These are phyloP conservation scores for Ispidina lecontei DNA, from an alignment of 2,797 vertebrate species.

Conservation along the genomic window DNA sequence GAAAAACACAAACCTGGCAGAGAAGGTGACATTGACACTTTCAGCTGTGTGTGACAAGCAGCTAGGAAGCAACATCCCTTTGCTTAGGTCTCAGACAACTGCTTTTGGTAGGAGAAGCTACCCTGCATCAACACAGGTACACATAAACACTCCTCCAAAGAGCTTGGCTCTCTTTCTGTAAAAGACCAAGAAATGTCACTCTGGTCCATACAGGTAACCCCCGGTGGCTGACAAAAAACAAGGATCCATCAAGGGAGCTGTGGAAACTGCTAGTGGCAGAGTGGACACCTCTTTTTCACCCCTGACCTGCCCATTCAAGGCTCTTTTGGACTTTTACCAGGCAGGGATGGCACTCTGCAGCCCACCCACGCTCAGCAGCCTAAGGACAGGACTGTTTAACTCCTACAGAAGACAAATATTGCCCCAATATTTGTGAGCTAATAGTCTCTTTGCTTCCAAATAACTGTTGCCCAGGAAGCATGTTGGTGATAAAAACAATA, in stretches of 20 bases:
- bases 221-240: rapidly evolving
- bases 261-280: neutral
- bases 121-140: neutral
- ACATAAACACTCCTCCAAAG: neutral
- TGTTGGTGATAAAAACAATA: neutral
- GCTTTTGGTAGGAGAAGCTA: neutral
- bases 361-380: neutral
- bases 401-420: neutral
- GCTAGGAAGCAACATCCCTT: neutral
- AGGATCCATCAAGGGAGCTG: rapidly evolving
- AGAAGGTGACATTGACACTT: neutral
- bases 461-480: neutral
- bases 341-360: neutral
- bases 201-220: neutral
- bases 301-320: neutral
- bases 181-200: neutral
- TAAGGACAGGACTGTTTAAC: neutral
- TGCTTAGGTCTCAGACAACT: neutral
- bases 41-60: neutral
- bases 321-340: neutral
- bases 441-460: neutral
- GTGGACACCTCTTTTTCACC: neutral
- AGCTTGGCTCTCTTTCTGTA: neutral
- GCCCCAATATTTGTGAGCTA: neutral
- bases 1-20: neutral